Base-by-base conservation (phyloP, 2,888 invertebrate genomes). In the Pimpla rufipes region DNA sequence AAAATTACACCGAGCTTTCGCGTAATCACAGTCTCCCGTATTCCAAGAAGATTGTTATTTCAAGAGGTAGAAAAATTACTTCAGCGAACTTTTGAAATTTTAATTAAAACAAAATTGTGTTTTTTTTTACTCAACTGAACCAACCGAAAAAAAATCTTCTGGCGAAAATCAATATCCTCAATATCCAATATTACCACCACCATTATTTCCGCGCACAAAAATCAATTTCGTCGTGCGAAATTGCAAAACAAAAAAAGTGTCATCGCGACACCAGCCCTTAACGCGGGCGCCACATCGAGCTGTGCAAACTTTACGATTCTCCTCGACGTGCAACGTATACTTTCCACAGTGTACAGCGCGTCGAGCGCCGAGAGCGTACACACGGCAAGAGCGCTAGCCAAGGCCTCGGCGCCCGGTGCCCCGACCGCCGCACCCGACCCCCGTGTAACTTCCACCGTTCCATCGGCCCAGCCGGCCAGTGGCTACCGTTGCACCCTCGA, bases 331-430 rank as follows among this genome's bases (percentile, higher is more conserved):
- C 57, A 59, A 59, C 29, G 2, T 29, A 29, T 59, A 18, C 57
- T 59, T 13, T n/a, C n/a, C n/a, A n/a, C 45, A 11, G 16, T 16
- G 45, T 45, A 59, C 45, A 59, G 18, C 21, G 37, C 57, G 57
- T 16, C n/a, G n/a, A 35, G 57, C 35, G 45, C 59, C 29, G 16
- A 73, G 42, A 73, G 42, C 57, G 57, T 37, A 37, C 16, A n/a
- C 42, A 42, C 13, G 50, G 50, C 23, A 57, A 21, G 23, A 66
- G 42, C 42, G 40, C n/a, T 55, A 52, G 50, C 75, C 66, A 66
- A 75, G 75, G 75, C 42, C 75, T 75, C 52, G 52, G 64, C 75
- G 21, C 52, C 42, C 75, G 52, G 21, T n/a, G 16, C 40, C 16
- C 7, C 62, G 42, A 2, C 29, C 29, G 3, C 29, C 29, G 2